phyloP scores from a whole-genome alignment of 2,888 invertebrate species.

The Sthenelais limicola region DNA sequence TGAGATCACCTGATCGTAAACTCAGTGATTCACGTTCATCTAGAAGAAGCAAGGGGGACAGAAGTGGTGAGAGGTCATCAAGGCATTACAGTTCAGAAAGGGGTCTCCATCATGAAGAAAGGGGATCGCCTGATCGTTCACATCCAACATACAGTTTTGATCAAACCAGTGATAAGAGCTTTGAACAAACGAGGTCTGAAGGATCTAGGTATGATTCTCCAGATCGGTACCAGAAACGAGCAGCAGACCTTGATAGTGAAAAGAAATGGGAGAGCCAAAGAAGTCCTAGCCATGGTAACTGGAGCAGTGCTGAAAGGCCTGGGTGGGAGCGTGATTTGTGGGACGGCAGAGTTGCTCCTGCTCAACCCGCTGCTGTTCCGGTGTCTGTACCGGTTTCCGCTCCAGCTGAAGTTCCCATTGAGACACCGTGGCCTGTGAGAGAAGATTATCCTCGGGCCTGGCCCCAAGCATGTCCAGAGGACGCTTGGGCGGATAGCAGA shows the following conservation, averaged over 20 bases:
- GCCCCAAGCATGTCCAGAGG: no score
- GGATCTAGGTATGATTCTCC: constrained; percentile 24
- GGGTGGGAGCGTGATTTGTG: neutral
- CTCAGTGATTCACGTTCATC: neutral
- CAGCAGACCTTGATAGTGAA: neutral
- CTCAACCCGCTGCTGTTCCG: neutral
- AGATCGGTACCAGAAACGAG: constrained; percentile 3
- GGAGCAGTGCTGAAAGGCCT: neutral
- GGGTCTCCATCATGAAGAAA: neutral
- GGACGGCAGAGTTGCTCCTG: neutral
- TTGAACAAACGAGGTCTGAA: constrained; percentile 4
- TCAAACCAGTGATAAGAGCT: constrained; percentile 1
- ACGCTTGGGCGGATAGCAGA: no score
- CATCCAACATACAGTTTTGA: constrained; percentile 1
- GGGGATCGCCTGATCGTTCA: neutral
- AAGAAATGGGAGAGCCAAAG: no score
- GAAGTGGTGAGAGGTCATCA: neutral
- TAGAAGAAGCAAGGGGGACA: constrained; percentile 3
- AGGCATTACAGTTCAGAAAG: neutral
- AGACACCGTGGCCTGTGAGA: no score
- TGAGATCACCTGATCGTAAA: neutral
- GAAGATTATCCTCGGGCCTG: no score
- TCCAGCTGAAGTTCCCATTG: no score
- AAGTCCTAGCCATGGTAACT: no score
- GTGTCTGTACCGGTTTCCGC: no score